phyloP scores from a whole-genome alignment of 2,888 invertebrate species.

The Synergus umbraculus region DNA sequence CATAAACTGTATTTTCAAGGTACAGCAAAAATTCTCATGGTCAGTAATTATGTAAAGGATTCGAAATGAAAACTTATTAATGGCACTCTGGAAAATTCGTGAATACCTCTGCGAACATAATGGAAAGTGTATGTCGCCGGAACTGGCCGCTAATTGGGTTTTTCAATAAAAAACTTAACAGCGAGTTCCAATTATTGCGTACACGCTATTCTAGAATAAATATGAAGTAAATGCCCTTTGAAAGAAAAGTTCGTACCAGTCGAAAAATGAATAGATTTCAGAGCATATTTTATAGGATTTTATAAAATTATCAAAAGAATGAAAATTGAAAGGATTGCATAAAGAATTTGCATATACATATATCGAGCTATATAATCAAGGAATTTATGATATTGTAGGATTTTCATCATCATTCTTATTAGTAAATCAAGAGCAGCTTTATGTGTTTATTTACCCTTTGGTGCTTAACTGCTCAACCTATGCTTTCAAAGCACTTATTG shows the following conservation, averaged over 20 bases:
- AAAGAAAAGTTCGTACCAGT: background rate
- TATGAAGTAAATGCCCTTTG: background rate
- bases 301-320: background rate
- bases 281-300: background rate
- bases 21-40: too few species aligned
- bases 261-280: background rate
- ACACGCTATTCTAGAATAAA: background rate
- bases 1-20: too few species aligned
- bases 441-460: too few species aligned
- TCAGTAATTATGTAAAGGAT: background rate
- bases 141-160: background rate
- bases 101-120: background rate
- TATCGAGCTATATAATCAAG: too few species aligned
- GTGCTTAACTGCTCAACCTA: too few species aligned
- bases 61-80: background rate
- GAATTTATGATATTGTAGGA: too few species aligned
- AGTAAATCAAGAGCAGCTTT: too few species aligned
- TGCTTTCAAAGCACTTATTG: too few species aligned
- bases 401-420: too few species aligned
- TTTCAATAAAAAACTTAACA: background rate
- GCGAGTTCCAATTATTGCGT: background rate
- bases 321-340: background rate
- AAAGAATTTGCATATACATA: too few species aligned
- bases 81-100: background rate
- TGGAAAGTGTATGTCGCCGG: background rate